These are phyloP conservation scores for Xestia c-nigrum DNA, from an alignment of 2,888 invertebrate species.

Conservation along the genomic window DNA sequence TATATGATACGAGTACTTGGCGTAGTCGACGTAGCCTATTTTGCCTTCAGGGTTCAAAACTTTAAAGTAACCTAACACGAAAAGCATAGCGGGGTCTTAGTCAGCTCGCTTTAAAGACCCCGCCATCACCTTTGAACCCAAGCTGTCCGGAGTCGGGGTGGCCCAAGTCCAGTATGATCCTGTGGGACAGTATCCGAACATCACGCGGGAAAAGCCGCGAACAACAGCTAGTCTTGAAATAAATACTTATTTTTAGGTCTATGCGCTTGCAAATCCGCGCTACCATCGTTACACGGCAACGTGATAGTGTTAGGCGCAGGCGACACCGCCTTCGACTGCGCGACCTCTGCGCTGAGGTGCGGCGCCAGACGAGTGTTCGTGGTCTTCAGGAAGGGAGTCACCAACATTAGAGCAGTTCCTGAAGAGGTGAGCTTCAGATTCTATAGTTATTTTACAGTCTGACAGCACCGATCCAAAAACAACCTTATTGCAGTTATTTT, in stretches of 20 bases:
- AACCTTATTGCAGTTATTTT: neutral
- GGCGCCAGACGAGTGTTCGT: constrained; percentile 98
- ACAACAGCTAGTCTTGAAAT: neutral
- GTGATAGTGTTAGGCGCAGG: constrained; percentile 99
- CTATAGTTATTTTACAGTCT: neutral
- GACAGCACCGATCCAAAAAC: neutral
- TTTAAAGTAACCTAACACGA: too few species aligned
- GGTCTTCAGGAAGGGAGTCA: constrained; percentile 98
- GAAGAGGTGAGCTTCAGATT: constrained; percentile 94
- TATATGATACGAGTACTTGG: too few species aligned
- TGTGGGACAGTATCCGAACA: too few species aligned
- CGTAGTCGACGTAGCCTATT: too few species aligned
- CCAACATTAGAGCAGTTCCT: constrained; percentile 98
- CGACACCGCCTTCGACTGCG: constrained; percentile 99
- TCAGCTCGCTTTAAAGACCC: too few species aligned
- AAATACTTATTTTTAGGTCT: constrained; percentile 88
- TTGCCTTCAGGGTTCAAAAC: too few species aligned
- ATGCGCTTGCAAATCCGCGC: constrained; percentile 94
- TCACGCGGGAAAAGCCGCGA: too few species aligned
- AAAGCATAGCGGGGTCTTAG: too few species aligned
- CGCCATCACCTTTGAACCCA: too few species aligned
- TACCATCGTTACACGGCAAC: constrained; percentile 95
- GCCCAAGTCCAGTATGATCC: too few species aligned
- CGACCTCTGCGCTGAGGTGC: constrained; percentile 98
- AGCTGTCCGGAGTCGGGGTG: too few species aligned